Evolutionary conservation across 2,888 invertebrate genomes (phyloP).

Genomic region (Merodon equestris): DNA sequence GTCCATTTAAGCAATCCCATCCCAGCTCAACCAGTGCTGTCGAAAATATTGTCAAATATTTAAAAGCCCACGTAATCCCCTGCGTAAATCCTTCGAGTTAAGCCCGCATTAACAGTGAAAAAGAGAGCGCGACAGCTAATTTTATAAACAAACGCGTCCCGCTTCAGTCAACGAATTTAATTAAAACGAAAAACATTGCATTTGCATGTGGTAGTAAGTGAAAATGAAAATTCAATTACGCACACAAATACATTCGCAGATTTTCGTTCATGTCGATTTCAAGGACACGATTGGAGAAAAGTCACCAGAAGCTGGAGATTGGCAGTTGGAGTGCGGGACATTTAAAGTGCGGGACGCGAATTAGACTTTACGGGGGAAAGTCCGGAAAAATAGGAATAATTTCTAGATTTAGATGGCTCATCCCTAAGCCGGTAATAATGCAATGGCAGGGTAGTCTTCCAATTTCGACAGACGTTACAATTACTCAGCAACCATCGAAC

Average conservation of each 20-base stretch:
- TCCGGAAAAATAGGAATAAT: constrained; percentile 57
- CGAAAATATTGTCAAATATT: constrained; percentile 64
- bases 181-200: constrained; percentile 53
- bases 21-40: background rate
- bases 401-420: constrained; percentile 66
- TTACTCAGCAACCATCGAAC: too few relatives aligned
- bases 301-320: constrained; percentile 29
- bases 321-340: background rate
- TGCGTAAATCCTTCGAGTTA: constrained; percentile 63
- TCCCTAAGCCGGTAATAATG: constrained; percentile 60
- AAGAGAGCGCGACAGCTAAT: constrained; percentile 49
- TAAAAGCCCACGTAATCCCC: constrained; percentile 61
- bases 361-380: constrained; percentile 28
- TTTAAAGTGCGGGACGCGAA: too few relatives aligned
- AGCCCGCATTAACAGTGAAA: constrained; percentile 47
- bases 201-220: constrained; percentile 19
- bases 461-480: too few relatives aligned
- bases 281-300: constrained; percentile 22
- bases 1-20: constrained; percentile 13
- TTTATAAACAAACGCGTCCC: constrained; percentile 61
- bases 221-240: constrained; percentile 63
- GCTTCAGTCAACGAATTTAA: constrained; percentile 50
- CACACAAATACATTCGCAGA: constrained; percentile 33
- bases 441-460: constrained; percentile 8
- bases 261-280: constrained; percentile 14